Conservation (phyloP, 2,888 invertebrate species). For the Vannuccia rotundouncinata region DNA sequence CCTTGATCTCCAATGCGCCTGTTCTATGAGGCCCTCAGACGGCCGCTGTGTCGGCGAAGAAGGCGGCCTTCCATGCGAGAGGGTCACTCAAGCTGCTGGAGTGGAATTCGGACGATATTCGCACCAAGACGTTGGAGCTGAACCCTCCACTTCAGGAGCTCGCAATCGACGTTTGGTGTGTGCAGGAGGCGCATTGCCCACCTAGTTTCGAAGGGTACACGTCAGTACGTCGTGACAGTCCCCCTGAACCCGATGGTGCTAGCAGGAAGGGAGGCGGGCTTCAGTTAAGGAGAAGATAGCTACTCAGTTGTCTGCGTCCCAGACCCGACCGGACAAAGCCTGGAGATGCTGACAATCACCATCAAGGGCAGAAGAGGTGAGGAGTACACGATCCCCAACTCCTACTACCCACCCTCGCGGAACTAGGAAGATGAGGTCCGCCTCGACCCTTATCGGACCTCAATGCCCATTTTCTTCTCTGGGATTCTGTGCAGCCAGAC, state of each 20-base stretch:
- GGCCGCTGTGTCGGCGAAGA: too few relatives aligned
- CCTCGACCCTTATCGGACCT: background rate
- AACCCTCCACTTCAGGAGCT: too few relatives aligned
- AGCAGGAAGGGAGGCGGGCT: background rate
- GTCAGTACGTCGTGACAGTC: background rate
- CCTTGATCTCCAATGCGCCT: too few relatives aligned
- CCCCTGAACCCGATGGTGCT: background rate
- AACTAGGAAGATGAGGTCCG: background rate
- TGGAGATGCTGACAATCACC: background rate
- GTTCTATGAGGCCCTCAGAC: too few relatives aligned
- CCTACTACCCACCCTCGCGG: background rate
- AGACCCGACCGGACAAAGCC: background rate
- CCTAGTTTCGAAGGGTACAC: background rate
- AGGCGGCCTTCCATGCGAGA: too few relatives aligned
- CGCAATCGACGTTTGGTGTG: too few relatives aligned
- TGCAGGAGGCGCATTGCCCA: background rate
- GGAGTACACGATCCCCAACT: background rate
- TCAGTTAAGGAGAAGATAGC: background rate
- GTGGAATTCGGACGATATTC: too few relatives aligned
- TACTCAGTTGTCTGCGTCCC: background rate
- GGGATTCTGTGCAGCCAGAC: background rate
- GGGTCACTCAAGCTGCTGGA: too few relatives aligned
- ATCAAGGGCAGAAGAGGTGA: background rate
- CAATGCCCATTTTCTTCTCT: background rate
- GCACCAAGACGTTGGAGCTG: too few relatives aligned